Base-by-base conservation (phyloP, 1,140 invertebrate genomes). In the Drosophila ohnishii region DNA sequence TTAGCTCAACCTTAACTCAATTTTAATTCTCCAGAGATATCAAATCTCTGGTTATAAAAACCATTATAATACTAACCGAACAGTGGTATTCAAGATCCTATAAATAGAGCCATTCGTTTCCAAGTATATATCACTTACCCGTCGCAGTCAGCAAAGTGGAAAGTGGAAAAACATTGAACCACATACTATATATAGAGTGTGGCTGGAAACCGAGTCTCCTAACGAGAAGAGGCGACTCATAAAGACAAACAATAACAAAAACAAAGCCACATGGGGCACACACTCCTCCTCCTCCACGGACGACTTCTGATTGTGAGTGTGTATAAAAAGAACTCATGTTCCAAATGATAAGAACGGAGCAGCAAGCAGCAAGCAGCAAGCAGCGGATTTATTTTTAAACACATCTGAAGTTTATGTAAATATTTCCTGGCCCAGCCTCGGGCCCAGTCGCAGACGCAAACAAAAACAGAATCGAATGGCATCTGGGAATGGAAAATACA, bases 371-470 rank as follows among this genome's bases (percentile, higher is more conserved):
- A n/a, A 35, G 58, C 65, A 32, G 60, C 40, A 11, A 35, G 58
- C 65, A 32, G 60, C 40, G 65, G 28, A 69, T 80, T 83, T 88
- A 88, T 87, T 87, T 87, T 87, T 87, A 87, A 87, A 88, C 84
- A 84, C 81, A 55, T 37, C 51, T 87, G 83, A 87, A 87, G 83
- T 84, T 87, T 88, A 84, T 87, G 84, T 88, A 88, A 88, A 87
- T 87, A 87, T 87, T 86, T 86, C 83, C 83, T 86, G 82, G 72
- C 65, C 32, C 19, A 35, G 59, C 59, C 59, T 4, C 50, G 16
- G 50, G 2, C 45, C 22, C 45, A 53, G 51, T 10, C 44, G 42
- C 32, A 80, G 79, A 87, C 83, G 44, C 73, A 85, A 85, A 73
- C 75, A 86, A 75, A 77, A 84, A 63, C 73, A 85, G 64, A 77